Evolutionary conservation across 2,797 vertebrate species (phyloP), one percentile per base, ranked within the genome.

Genomic region (Pseudochromis fuscus): DNA sequence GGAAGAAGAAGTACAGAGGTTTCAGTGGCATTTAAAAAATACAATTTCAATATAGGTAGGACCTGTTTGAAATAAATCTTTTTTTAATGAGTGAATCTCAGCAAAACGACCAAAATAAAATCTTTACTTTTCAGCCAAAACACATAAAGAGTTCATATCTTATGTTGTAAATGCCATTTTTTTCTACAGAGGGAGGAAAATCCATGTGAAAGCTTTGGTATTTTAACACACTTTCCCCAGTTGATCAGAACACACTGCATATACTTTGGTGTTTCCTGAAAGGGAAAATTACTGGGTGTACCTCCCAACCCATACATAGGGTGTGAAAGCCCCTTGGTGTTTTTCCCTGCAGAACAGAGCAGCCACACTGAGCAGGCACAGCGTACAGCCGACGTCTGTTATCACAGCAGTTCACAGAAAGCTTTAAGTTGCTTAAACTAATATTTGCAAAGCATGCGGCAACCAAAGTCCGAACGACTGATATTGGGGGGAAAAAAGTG

Each of bases 381-480:
- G 85, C 48, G 83, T 79, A 90, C 85, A 91, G 87, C 86, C 9
- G 42, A n/a, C 78, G 72, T 89, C 91, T 93, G 92, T 94, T 87
- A 88, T 89, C 90, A 19, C 81, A 37, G 81, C 81, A 64, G 75
- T 74, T 88, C 78, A 79, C 89, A 91, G 89, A 93, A 89, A 85
- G 85, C 89, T 87, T 93, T 89, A 83, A 81, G 89, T 89, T 84
- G 77, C 91, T 92, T 92, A 80, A 91, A 84, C 88, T 89, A 95
- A 95, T 94, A 94, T 95, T 95, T 94, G 88, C 78, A 51, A 82
- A 88, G 87, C 87, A 88, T 68, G 88, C 81, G 85, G 89, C 84
- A 87, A 88, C 90, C 87, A 81, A 89, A 89, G 68, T 86, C 87
- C 64, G 77, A 91, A 91, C 59, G 73, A 89, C 81, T 90, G 81